Evolutionary conservation across 2,113 vertebrate genomes (phyloP), one percentile per base, ranked within the genome.

Genomic region (Alectura lathami): DNA sequence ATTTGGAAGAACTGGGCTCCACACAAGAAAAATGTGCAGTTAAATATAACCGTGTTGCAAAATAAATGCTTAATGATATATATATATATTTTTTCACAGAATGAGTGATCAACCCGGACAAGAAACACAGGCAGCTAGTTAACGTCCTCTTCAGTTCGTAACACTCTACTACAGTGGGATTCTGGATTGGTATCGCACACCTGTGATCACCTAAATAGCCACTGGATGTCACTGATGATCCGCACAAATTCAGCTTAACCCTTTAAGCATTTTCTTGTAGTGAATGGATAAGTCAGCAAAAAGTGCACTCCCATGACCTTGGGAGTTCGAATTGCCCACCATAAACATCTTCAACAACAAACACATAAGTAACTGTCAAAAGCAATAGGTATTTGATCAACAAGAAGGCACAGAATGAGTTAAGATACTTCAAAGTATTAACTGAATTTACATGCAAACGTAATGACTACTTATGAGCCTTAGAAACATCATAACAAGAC

Each of bases 151-250:
- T 94, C 68, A 64, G 64, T 88, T 59, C 4, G 0, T 5, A 60
- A 36, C 36, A 8, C 8, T 68, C 75, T 45, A 26, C 45, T 86
- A 11, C 76, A 80, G 45, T 42, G 62, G 68, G 15, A 16, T 60
- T 43, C 88, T 18, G 60, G 81, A 70, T 29, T 88, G 48, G 13
- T 79, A 38, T 1, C 4, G 4, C 30, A 67, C 76, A 92, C 87
- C 80, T 96, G 95, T 92, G 59, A 93, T 92, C 89, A 67, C 79
- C 64, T 8, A 13, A 80, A 8, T 13, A 91, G 42, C 96, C 96
- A 78, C 96, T 97, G 96, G 96, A 91, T 97, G 96, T 97, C 96
- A 95, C 89, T 97, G 64, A 93, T 36, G 96, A 94, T 94, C 96
- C 88, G 63, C 69, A 91, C 23, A 96, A 89, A 63, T 17, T 54